Evolutionary conservation across 2,113 vertebrate species (phyloP).

Genomic region (Urocolius indicus): DNA sequence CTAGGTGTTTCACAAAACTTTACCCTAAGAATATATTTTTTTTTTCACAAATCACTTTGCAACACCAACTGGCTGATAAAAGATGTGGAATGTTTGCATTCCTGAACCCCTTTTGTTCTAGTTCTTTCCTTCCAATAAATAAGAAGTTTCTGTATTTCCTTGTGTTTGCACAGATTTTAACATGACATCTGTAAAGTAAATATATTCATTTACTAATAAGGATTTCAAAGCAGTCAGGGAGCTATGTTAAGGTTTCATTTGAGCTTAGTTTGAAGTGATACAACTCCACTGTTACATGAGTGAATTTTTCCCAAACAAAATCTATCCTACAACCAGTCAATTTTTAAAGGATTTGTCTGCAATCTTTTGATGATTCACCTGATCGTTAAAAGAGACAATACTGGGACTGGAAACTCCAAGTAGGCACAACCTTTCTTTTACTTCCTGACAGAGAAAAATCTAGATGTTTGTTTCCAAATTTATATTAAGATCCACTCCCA

Average conservation of each 20-base stretch:
- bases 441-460: not conserved
- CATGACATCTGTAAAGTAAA: not conserved
- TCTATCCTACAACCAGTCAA: not conserved
- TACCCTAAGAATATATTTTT: not conserved
- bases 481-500: not conserved
- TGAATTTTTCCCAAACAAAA: not conserved
- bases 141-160: not conserved
- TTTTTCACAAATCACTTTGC: not conserved
- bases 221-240: not conserved
- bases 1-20: not conserved
- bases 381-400: not conserved
- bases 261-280: not conserved
- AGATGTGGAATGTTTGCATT: not conserved
- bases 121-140: not conserved
- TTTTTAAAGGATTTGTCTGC: not conserved
- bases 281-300: not conserved
- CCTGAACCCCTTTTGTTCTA: not conserved
- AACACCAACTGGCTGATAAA: not conserved
- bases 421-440: not conserved
- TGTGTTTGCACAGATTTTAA: constrained; percentile 17
- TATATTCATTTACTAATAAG: not conserved
- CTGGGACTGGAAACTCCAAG: not conserved
- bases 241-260: not conserved
- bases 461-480: not conserved
- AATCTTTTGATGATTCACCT: not conserved